phyloP scores from a whole-genome alignment of 2,113 vertebrate species.

The Hypanus sabinus region DNA sequence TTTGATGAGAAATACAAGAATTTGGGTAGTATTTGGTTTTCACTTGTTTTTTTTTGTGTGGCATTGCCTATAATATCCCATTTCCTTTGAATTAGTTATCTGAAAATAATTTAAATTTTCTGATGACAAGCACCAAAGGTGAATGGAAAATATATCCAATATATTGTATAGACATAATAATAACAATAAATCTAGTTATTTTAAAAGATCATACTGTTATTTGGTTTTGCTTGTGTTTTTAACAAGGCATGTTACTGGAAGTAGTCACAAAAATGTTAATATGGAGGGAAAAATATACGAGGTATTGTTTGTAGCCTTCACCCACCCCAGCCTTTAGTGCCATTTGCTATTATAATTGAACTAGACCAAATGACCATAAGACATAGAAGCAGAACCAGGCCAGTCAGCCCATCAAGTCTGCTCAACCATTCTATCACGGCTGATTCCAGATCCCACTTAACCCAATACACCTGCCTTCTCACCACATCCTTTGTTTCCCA shows the following conservation, averaged over 20 bases:
- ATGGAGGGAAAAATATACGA: too few species aligned
- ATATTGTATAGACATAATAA: neutral
- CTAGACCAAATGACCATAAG: too few species aligned
- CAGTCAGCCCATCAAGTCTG: too few species aligned
- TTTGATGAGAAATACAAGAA: neutral
- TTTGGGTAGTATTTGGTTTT: neutral
- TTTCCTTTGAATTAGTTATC: neutral
- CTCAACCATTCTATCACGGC: too few species aligned
- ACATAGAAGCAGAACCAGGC: too few species aligned
- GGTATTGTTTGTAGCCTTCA: too few species aligned
- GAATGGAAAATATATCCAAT: neutral
- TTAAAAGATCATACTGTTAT: too few species aligned
- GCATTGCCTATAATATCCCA: neutral
- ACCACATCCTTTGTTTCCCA: too few species aligned
- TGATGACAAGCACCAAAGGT: neutral
- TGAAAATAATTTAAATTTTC: neutral
- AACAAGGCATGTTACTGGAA: neutral
- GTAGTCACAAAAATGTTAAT: neutral
- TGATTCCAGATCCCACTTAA: too few species aligned
- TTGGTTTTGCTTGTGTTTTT: neutral
- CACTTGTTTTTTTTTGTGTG: neutral
- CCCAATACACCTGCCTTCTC: too few species aligned
- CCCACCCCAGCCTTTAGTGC: too few species aligned
- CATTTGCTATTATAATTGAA: too few species aligned
- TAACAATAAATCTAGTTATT: neutral